Conservation (phyloP, 2,888 invertebrate species). For the Phengaris alcon region DNA sequence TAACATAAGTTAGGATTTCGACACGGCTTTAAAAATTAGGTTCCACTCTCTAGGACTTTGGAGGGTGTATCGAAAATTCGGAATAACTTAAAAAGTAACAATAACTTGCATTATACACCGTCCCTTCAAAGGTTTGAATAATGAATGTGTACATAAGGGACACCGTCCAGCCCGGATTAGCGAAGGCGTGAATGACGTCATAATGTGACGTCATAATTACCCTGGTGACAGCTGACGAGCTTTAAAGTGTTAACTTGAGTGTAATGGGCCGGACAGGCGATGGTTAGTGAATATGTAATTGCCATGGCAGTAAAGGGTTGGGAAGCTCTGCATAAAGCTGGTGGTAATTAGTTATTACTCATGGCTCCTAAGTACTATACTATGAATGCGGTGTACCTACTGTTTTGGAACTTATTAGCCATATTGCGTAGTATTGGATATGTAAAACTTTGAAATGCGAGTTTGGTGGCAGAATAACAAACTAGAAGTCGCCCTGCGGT, state of each 20-base stretch:
- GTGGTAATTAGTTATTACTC: neutral
- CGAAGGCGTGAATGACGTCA: conserved; percentile 47
- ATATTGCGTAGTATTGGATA: neutral
- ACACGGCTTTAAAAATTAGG: neutral
- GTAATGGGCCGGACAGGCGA: conserved; percentile 24
- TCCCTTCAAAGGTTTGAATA: conserved; percentile 20
- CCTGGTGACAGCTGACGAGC: conserved; percentile 33
- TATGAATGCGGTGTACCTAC: neutral
- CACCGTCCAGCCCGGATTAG: conserved; percentile 35
- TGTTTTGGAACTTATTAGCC: neutral
- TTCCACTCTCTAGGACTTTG: neutral
- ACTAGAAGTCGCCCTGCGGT: too few relatives aligned
- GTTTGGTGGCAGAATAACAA: neutral
- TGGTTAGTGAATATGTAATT: conserved; percentile 26
- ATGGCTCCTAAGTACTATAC: neutral
- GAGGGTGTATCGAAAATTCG: neutral
- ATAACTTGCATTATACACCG: conserved; percentile 18
- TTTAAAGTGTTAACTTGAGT: conserved; percentile 29
- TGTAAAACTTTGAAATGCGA: neutral
- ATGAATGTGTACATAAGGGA: conserved; percentile 22
- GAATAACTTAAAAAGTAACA: neutral
- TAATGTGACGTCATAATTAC: conserved; percentile 37
- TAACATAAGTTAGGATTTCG: neutral
- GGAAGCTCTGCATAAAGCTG: conserved; percentile 6
- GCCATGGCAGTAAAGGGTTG: conserved; percentile 17